phyloP scores from a whole-genome alignment of 2,888 invertebrate species.

The Sarcophaga rosellei region DNA sequence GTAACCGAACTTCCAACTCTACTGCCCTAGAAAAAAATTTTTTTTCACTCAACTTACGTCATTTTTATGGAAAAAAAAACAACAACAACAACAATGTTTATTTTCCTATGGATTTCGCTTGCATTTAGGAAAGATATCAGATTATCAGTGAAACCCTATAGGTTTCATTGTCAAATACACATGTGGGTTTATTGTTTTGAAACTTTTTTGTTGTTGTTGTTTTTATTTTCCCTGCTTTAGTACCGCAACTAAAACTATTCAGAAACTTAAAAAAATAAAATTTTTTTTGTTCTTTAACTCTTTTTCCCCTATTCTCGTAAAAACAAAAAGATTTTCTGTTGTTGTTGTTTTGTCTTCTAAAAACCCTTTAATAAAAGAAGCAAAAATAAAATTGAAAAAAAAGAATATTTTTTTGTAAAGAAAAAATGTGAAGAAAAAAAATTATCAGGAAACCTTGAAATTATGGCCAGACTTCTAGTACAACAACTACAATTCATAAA shows the following conservation, averaged over 20 bases:
- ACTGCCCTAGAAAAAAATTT: conserved; percentile 22
- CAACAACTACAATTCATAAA: conserved; percentile 19
- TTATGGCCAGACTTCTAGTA: conserved; percentile 53
- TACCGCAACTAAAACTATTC: conserved; percentile 39
- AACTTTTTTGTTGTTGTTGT: background rate
- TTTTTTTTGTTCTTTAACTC: conserved; percentile 40
- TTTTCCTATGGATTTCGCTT: conserved; percentile 8
- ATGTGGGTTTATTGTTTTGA: conserved; percentile 61
- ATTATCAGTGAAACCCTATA: conserved; percentile 68
- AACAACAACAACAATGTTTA: background rate
- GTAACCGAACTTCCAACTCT: background rate
- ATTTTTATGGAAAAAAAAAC: conserved; percentile 7
- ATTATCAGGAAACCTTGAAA: conserved; percentile 68
- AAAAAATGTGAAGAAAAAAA: conserved; percentile 42
- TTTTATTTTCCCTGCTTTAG: conserved; percentile 16
- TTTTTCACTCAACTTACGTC: conserved; percentile 47
- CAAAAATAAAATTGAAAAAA: conserved; percentile 40
- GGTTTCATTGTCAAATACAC: conserved; percentile 47
- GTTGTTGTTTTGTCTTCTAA: background rate
- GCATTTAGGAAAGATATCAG: conserved; percentile 57
- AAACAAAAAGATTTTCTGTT: conserved; percentile 25
- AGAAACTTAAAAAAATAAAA: conserved; percentile 35
- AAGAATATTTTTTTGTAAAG: background rate
- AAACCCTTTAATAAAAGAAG: conserved; percentile 49
- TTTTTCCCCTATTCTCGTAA: conserved; percentile 55